These are phyloP conservation scores for Zhuqinia jingwanae DNA, from an alignment of 2,888 invertebrate genomes.

Conservation along the genomic window DNA sequence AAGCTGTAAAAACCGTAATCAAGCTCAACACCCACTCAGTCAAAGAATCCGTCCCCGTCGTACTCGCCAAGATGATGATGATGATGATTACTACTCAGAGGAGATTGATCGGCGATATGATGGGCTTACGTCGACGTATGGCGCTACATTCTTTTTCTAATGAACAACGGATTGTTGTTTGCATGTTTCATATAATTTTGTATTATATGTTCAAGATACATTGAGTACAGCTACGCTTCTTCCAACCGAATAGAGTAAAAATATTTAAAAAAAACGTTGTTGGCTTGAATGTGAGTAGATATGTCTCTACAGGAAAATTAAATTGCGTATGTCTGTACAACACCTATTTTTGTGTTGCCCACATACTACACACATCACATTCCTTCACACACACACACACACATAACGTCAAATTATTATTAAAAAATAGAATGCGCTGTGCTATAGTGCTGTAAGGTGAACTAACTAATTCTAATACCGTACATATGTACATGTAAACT, in stretches of 20 bases:
- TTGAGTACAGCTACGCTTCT: background rate
- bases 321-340: no score
- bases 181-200: background rate
- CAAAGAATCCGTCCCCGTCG: conserved; percentile 34
- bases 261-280: background rate
- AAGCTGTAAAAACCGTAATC: conserved; percentile 58
- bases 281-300: background rate
- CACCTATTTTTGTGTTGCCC: no score
- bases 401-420: no score
- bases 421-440: no score
- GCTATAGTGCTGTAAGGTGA: no score
- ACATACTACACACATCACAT: no score
- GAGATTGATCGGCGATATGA: background rate
- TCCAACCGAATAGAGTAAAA: background rate
- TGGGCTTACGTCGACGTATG: no score
- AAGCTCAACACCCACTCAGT: conserved; percentile 64
- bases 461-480: no score
- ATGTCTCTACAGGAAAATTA: no score
- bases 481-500: background rate
- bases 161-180: background rate
- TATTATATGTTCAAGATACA: background rate
- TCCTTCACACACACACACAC: no score
- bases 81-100: conserved; percentile 15
- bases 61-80: background rate
- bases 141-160: background rate